Evolutionary conservation across 2,797 vertebrate genomes (phyloP), one percentile per base, ranked within the genome.

Genomic region (Eulemur coronatus): DNA sequence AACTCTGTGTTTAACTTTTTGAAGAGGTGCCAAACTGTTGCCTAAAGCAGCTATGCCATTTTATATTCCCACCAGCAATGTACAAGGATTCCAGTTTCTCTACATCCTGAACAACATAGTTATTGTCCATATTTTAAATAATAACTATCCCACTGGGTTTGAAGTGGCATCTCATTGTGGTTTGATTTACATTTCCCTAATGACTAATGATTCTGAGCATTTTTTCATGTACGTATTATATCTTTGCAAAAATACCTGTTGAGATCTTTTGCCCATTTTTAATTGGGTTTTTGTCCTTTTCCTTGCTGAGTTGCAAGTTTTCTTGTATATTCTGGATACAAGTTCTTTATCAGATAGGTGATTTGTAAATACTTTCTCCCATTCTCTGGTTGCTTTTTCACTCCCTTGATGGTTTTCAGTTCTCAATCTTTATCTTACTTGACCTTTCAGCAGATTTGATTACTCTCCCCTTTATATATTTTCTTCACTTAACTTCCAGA

Each of bases 1-100:
- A 96, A 81, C 33, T 91, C 24, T 67, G 6, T 57, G 6, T 70
- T 93, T 91, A 91, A 69, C 24, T n/a, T 94, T 80, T 90, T 80
- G 67, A 82, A n/a, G 26, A 72, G 50, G 18, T 89, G n/a, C 28
- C 9, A 73, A 48, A 89, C 35, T 46, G 30, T 63, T 89, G 84
- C 57, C 73, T 57, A 81, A 35, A 81, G 65, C 50, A 26, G n/a
- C 43, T 75, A 10, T 2, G 61, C 43, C 55, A 65, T 46, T 94
- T 87, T 80, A 72, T 22, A 88, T 38, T 73, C 46, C 11, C 2
- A 43, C 30, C 35, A 75, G 33, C 61, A 67, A 7, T 84, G 28
- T 85, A 26, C 35, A 52, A 75, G 41, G 2, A 10, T 24, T 57
- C 55, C 22, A 59, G 57, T 59, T 67, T 63, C 38, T 70, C 41